Percentiles rank a stretch among this genome's conserved stretches.
These are phyloP conservation scores for Passer montanus DNA, from an alignment of 2,113 vertebrate species.

Conservation along the genomic window DNA sequence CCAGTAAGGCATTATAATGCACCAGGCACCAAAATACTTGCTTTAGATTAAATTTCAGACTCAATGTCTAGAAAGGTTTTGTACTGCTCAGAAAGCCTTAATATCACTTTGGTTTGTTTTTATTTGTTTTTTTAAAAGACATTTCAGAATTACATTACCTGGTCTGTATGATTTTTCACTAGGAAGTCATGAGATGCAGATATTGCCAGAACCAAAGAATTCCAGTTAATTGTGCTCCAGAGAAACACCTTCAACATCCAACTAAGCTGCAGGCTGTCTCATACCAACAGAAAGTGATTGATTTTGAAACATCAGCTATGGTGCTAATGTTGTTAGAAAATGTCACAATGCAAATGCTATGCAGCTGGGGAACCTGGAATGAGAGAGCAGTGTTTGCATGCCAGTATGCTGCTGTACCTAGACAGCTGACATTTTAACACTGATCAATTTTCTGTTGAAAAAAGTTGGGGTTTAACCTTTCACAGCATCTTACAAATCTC, in stretches of 20 bases:
- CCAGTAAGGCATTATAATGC: background rate
- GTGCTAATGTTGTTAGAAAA: constrained; percentile 69
- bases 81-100: background rate
- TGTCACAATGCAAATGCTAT: constrained; percentile 75
- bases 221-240: background rate
- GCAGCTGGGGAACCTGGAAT: constrained; percentile 59
- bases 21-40: background rate
- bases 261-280: background rate
- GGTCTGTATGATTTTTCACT: background rate
- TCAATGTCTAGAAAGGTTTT: background rate
- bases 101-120: background rate
- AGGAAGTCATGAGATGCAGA: background rate
- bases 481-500: background rate
- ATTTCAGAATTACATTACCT: background rate
- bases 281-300: constrained; percentile 35
- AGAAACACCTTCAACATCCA: background rate
- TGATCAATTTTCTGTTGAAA: constrained; percentile 63
- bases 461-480: constrained; percentile 64
- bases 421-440: constrained; percentile 63
- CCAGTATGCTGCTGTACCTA: constrained; percentile 15
- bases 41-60: background rate
- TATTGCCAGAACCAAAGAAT: background rate
- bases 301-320: constrained; percentile 65
- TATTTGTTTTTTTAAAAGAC: background rate
- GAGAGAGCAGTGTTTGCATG: constrained; percentile 57